Evolutionary conservation across 2,888 invertebrate genomes (phyloP).

Genomic region (Itoplectis maculator): DNA sequence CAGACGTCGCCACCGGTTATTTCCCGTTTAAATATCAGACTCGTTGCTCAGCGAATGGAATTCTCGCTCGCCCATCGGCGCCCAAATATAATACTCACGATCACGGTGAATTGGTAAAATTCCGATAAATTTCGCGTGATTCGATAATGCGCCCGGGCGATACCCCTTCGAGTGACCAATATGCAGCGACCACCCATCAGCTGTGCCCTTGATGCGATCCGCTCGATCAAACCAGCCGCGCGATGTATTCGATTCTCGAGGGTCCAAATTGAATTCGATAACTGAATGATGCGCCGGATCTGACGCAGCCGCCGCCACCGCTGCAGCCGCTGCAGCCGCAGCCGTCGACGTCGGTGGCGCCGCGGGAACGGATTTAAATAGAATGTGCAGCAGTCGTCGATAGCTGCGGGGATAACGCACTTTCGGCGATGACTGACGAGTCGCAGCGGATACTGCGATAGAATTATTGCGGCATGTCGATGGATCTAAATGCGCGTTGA

Average conservation of each 20-base stretch:
- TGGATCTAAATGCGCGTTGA: not conserved
- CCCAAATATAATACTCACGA: not conserved
- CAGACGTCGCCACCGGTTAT: not conserved
- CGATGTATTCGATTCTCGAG: constrained; percentile 5
- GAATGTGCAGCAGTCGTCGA: not conserved
- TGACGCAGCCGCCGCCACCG: not conserved
- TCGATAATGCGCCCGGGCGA: not conserved
- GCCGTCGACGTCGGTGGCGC: too few relatives aligned
- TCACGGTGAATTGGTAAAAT: not conserved
- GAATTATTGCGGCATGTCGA: not conserved
- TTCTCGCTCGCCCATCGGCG: not conserved
- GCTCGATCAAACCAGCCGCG: not conserved
- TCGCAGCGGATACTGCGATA: too few relatives aligned
- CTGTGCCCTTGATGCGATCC: constrained; percentile 7
- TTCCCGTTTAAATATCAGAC: not conserved
- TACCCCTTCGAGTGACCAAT: not conserved
- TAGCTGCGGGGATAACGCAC: not conserved
- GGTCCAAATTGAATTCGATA: constrained; percentile 2
- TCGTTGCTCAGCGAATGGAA: not conserved
- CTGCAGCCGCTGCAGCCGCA: too few relatives aligned
- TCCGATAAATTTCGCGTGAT: not conserved
- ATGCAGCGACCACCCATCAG: not conserved
- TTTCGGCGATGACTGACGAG: not conserved
- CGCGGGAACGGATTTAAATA: not conserved
- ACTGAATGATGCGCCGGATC: too few relatives aligned